Base-by-base conservation (phyloP, 2,113 vertebrate genomes). In the Dicrurus megarhynchus region DNA sequence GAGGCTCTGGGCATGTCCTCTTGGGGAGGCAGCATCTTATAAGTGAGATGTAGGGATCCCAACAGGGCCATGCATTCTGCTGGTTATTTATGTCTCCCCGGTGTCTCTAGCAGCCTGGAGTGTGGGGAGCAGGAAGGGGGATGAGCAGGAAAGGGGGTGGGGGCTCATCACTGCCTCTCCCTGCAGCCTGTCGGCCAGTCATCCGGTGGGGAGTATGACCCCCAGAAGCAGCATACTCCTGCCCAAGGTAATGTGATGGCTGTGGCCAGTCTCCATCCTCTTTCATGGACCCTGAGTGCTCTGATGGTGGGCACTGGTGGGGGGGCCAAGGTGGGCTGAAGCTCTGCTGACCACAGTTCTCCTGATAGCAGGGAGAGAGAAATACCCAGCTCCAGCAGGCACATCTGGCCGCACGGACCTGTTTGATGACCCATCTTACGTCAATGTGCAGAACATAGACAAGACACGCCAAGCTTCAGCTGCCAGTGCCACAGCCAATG, bases 401-500 rank as follows among this genome's bases (percentile, higher is more conserved):
- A 28, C 93, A 11, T 6, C 87, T 0, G 37, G 93, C 41, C 96
- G 98, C 55, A 57, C 85, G 0, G 99, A 99, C 46, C 97, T 99
- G 57, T 99, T 99, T 11, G 99, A 99, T 59, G 99, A 99, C 89
- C 99, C 99, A 0, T 99, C 99, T 3, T 99, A 99, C 0, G 99
- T 99, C 90, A 99, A 99, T 4, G 99, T 99, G 70, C 98, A 98
- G 91, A 98, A 98, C 63, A 35, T 98, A 95, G 99, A 99, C 91
- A 99, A 99, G 95, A 89, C 98, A 10, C 98, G 99, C 74, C 98
- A 97, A 37, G 98, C 92, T 4, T 75, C 73, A 1, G 87, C 67
- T 0, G 11, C 88, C 1, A 23, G 78, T 8, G 26, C 98, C 6
- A 96, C 97, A 0, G n/a, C 99, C 80, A 99, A 99, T 8, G 99